Evolutionary conservation across 2,797 vertebrate genomes (phyloP).

Genomic region (Argyrosomus regius): DNA sequence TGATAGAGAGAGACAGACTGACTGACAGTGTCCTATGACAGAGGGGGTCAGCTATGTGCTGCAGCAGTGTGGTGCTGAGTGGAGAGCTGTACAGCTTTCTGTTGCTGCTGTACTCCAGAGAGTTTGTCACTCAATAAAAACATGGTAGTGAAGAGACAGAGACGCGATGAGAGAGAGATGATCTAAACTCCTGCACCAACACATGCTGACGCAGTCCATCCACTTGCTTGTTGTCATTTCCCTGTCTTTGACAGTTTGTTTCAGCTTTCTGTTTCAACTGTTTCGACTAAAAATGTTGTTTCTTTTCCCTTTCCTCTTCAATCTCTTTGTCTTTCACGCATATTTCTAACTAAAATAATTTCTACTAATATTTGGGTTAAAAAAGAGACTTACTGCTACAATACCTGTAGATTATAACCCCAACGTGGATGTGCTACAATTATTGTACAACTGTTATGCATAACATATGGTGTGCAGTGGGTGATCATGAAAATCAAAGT

Average conservation of each 20-base stretch:
- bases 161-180: conserved; percentile 7
- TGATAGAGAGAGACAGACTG: background rate
- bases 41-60: conserved; percentile 33
- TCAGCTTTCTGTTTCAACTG: conserved; percentile 23
- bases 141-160: conserved; percentile 17
- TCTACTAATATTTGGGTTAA: background rate
- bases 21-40: background rate
- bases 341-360: conserved; percentile 3
- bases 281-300: background rate
- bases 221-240: conserved; percentile 27
- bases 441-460: background rate
- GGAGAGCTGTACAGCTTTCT: conserved; percentile 9
- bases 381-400: background rate
- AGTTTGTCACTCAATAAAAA: conserved; percentile 33
- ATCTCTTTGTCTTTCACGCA: background rate
- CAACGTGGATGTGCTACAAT: background rate
- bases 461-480: background rate
- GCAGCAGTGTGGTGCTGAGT: conserved; percentile 22
- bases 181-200: conserved; percentile 24
- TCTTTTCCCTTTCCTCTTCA: background rate
- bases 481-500: background rate
- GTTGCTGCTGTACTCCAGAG: conserved; percentile 18
- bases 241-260: conserved; percentile 25
- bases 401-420: background rate
- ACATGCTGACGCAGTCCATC: conserved; percentile 43